Evolutionary conservation across 2,113 vertebrate species (phyloP).

Genomic region (Ailurus styani): DNA sequence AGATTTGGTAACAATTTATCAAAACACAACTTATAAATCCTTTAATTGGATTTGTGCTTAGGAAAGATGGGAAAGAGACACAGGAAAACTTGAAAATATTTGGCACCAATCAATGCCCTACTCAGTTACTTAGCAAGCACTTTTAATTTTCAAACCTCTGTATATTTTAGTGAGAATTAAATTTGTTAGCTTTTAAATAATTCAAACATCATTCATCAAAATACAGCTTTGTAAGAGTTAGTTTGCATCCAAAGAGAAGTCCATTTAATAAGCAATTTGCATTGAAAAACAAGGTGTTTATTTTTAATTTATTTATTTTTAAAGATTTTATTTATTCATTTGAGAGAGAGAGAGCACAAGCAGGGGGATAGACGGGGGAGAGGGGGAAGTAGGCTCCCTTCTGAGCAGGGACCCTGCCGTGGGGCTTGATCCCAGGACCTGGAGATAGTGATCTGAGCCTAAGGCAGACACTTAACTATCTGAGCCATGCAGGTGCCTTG

Average conservation of each 20-base stretch:
- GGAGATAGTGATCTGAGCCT: too few relatives aligned
- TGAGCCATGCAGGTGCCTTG: too few relatives aligned
- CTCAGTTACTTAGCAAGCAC: background rate
- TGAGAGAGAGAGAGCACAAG: too few relatives aligned
- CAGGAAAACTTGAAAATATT: background rate
- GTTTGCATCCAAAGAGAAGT: background rate
- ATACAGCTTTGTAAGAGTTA: conserved; percentile 7
- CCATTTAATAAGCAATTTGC: conserved; percentile 30
- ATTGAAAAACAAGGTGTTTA: background rate
- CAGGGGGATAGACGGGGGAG: too few relatives aligned
- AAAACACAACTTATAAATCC: background rate
- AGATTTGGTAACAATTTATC: background rate
- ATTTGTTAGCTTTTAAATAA: background rate
- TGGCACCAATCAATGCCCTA: background rate
- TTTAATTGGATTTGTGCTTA: background rate
- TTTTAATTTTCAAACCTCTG: background rate
- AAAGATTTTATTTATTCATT: too few relatives aligned
- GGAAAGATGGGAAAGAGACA: background rate
- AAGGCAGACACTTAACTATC: too few relatives aligned
- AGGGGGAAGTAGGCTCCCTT: too few relatives aligned
- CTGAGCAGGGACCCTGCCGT: too few relatives aligned
- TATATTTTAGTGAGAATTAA: conserved; percentile 20
- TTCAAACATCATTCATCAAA: conserved; percentile 10
- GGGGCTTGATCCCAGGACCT: too few relatives aligned
- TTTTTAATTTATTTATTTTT: too few relatives aligned